Base-by-base conservation (phyloP, 1,140 invertebrate species). In the Saccostrea cuccullata region DNA sequence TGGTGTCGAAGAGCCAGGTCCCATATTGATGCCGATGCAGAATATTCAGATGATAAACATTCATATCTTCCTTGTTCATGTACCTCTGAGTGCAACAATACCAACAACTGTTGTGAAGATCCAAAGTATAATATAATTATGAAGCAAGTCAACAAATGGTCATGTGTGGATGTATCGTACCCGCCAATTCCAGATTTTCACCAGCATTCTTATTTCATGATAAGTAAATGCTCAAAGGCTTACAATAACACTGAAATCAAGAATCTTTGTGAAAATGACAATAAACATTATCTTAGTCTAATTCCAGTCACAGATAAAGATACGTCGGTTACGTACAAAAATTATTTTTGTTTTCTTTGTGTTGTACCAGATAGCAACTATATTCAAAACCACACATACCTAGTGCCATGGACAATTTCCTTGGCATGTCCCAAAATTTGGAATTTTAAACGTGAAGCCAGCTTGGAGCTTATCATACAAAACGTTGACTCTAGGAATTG, bases 281-380 rank as follows among this genome's bases (percentile, higher is more conserved):
- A 77, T 4, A 11, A 30, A 30, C 23, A 77, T 17, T 77, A 77
- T 30, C 70, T 77, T 9, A 77, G 70, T 30, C 30, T 77, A 6
- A 77, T 77, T 13, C 70, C 70, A 36, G 26, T 77, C 23, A 77
- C 70, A 30, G 70, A 77, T 26, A 73, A 30, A 30, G 8, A 12
- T 30, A 30, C 70, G 5, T 77, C 5, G 13, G 23, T 77, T 12
- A 77, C 70, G 0, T 77, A 77, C 70, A 77, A 77, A 77, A 77
- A 77, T 15, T 77, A 36, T 36, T 77, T 77, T 15, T 77, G 70
- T 36, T 77, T 77, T 13, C 70, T 77, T 30, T 77, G 70, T 77
- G 70, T 77, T 77, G 3, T 13, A 30, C 70, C 70, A 4, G 30
- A 77, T 36, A 30, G 6, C 12, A 8, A 20, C 15, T 2, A 64